These are phyloP conservation scores for Drosophila tsacasi DNA, from an alignment of 1,140 invertebrate species.

Conservation along the genomic window DNA sequence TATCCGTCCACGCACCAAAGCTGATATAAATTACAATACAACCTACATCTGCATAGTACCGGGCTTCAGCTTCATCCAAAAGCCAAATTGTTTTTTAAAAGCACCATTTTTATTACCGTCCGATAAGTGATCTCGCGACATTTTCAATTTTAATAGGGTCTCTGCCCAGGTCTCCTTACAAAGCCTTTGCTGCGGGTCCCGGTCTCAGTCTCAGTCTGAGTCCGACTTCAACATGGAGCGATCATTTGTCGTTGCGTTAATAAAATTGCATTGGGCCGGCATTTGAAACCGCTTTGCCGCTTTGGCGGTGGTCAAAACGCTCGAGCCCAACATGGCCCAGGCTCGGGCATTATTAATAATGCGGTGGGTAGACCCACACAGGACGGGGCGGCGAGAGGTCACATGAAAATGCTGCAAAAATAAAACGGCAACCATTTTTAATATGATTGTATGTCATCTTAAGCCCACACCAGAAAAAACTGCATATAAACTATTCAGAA, in stretches of 20 bases:
- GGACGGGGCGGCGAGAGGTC: conserved; percentile 60
- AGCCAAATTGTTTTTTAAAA: conserved; percentile 84
- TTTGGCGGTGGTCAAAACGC: conserved; percentile 66
- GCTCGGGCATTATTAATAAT: conserved; percentile 76
- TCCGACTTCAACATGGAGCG: conserved; percentile 41
- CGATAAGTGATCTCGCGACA: conserved; percentile 84
- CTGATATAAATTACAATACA: conserved; percentile 70
- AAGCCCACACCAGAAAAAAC: conserved; percentile 55
- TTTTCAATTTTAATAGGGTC: conserved; percentile 84
- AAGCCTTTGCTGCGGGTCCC: conserved; percentile 28
- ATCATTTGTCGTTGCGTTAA: conserved; percentile 84
- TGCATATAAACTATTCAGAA: background rate
- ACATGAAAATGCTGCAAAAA: conserved; percentile 78
- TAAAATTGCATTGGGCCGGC: conserved; percentile 83
- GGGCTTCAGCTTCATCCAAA: conserved; percentile 51
- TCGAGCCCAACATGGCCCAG: conserved; percentile 29
- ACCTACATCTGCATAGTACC: conserved; percentile 54
- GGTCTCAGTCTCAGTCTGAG: conserved; percentile 1
- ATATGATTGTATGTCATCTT: conserved; percentile 84
- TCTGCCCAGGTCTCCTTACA: conserved; percentile 49
- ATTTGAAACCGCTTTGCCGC: conserved; percentile 74
- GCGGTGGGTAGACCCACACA: conserved; percentile 48
- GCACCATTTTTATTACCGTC: conserved; percentile 82
- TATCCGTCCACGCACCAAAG: conserved; percentile 49
- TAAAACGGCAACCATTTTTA: conserved; percentile 83